Conservation (phyloP, 1,140 invertebrate species). For the Bathynomus jamesi region DNA sequence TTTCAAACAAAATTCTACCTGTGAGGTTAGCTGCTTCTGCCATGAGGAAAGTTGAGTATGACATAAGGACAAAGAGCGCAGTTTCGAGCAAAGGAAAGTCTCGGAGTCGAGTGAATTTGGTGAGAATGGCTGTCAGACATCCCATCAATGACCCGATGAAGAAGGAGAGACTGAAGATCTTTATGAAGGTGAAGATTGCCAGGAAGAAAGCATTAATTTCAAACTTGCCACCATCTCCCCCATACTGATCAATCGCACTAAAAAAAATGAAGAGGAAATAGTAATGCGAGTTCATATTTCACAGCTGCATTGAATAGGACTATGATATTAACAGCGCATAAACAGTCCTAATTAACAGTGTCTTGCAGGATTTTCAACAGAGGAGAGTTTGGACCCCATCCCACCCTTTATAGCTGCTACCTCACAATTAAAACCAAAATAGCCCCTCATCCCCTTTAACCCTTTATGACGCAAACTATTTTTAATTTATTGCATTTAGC, state of each 20-base stretch:
- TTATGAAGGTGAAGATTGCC: conserved; percentile 81
- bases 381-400: too few relatives aligned
- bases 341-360: too few relatives aligned
- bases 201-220: conserved; percentile 77
- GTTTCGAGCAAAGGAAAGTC: conserved; percentile 95
- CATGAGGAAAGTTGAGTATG: conserved; percentile 92
- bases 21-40: conserved; percentile 92
- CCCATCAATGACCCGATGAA: conserved; percentile 86
- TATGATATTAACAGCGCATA: too few relatives aligned
- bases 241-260: conserved; percentile 85
- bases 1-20: too few relatives aligned
- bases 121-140: conserved; percentile 84
- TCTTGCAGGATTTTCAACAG: too few relatives aligned
- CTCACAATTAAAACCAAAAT: too few relatives aligned
- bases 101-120: conserved; percentile 88
- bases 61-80: conserved; percentile 93
- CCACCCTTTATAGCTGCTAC: too few relatives aligned
- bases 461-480: too few relatives aligned
- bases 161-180: conserved; percentile 84
- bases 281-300: too few relatives aligned
- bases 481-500: too few relatives aligned
- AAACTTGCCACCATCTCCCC: conserved; percentile 61
- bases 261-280: not conserved
- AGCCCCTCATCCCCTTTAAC: too few relatives aligned
- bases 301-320: too few relatives aligned